Conservation (phyloP, 2,113 vertebrate species). For the Amia ocellicauda region DNA sequence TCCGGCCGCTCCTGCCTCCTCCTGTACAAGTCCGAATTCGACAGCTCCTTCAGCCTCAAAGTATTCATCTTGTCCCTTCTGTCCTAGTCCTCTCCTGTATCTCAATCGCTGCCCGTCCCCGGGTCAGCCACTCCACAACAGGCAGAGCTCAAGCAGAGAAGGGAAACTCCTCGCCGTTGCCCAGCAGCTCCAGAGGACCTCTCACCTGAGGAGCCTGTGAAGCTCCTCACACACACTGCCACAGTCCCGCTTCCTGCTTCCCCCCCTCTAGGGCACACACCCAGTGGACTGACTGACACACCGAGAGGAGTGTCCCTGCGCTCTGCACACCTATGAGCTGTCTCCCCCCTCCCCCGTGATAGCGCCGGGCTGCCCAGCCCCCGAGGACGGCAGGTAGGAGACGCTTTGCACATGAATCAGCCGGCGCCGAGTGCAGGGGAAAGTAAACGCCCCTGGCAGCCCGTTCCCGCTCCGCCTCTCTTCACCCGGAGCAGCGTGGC, state of each 20-base stretch:
- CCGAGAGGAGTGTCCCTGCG: slow-evolving; percentile 62
- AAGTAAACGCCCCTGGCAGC: too few relatives aligned
- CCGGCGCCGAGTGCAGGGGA: too few relatives aligned
- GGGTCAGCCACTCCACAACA: neutral
- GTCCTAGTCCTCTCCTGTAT: slow-evolving; percentile 1
- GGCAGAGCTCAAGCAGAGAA: neutral
- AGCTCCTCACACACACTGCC: slow-evolving; percentile 37
- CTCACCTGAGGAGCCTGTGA: slow-evolving; percentile 61
- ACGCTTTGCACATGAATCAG: neutral
- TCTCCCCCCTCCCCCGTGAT: slow-evolving; percentile 31
- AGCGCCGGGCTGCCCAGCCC: slow-evolving; percentile 34
- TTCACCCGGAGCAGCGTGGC: too few relatives aligned
- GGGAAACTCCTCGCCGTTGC: neutral
- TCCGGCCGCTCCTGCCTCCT: slow-evolving; percentile 85
- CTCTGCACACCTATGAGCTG: slow-evolving; percentile 65
- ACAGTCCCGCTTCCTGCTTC: slow-evolving; percentile 65
- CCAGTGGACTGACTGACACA: slow-evolving; percentile 49
- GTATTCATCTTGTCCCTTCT: slow-evolving; percentile 70
- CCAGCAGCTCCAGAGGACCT: slow-evolving; percentile 1
- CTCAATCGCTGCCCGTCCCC: slow-evolving; percentile 3
- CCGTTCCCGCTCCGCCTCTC: too few relatives aligned
- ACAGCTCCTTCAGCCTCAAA: slow-evolving; percentile 85
- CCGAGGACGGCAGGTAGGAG: slow-evolving; percentile 20
- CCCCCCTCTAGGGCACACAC: slow-evolving; percentile 63
- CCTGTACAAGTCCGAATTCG: slow-evolving; percentile 87